These are phyloP conservation scores for Intellagama lesueurii DNA, from an alignment of 2,797 vertebrate species.

Conservation along the genomic window DNA sequence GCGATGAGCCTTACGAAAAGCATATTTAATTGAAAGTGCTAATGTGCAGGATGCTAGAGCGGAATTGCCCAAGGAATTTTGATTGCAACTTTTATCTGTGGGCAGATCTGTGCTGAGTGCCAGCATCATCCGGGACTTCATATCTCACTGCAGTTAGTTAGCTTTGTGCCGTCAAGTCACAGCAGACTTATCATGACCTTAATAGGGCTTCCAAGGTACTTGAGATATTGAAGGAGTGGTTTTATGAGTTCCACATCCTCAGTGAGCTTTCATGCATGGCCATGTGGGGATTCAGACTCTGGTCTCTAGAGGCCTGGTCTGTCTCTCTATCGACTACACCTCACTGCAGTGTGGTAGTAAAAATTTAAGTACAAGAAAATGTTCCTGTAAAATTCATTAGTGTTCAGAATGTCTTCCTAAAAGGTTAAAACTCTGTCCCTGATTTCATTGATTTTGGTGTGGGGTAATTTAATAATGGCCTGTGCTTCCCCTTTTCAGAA, in stretches of 20 bases:
- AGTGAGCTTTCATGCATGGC: no score
- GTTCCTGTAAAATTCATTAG: slow-evolving; percentile 21
- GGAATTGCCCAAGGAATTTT: slow-evolving; percentile 31
- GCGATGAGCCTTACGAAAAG: slow-evolving; percentile 39
- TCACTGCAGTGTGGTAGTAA: background rate
- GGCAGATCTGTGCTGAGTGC: slow-evolving; percentile 45
- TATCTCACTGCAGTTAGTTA: slow-evolving; percentile 37
- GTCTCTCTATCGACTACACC: no score
- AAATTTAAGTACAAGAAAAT: slow-evolving; percentile 24
- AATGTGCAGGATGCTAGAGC: slow-evolving; percentile 24
- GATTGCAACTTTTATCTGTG: slow-evolving; percentile 28
- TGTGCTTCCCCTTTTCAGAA: background rate
- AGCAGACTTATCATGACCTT: no score
- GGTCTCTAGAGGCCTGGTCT: no score
- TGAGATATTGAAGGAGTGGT: no score
- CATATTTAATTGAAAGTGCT: slow-evolving; percentile 35
- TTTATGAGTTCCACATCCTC: no score
- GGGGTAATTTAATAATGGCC: background rate
- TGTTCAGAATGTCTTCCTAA: slow-evolving; percentile 9
- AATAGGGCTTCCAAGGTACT: no score
- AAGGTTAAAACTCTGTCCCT: slow-evolving; percentile 37
- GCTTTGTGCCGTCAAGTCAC: no score
- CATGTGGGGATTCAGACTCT: no score
- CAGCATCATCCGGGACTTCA: slow-evolving; percentile 33
- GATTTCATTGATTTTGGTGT: slow-evolving; percentile 6